Conservation (phyloP, 1,140 invertebrate species). For the Lineus longissimus region DNA sequence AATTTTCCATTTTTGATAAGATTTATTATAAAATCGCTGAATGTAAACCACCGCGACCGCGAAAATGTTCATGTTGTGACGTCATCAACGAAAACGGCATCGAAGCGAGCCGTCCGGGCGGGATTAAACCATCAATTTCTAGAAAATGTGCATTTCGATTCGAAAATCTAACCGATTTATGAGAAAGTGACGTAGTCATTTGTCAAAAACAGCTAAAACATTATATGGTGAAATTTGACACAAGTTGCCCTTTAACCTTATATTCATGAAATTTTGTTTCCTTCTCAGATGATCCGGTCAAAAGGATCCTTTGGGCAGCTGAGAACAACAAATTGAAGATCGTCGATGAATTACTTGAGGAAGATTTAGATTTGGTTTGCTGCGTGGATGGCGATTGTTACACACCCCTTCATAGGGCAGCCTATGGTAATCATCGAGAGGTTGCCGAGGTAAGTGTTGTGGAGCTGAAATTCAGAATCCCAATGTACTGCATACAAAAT, state of each 20-base stretch:
- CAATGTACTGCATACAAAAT: neutral
- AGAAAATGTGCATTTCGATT: too few relatives aligned
- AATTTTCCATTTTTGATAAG: too few relatives aligned
- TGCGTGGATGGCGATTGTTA: constrained; percentile 82
- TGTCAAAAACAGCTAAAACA: too few relatives aligned
- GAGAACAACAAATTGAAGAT: constrained; percentile 72
- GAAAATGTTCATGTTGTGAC: constrained; percentile 1
- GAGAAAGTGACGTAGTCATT: too few relatives aligned
- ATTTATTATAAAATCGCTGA: too few relatives aligned
- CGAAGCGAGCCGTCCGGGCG: too few relatives aligned
- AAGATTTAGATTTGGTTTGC: constrained; percentile 64
- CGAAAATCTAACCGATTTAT: too few relatives aligned
- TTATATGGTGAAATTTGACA: too few relatives aligned
- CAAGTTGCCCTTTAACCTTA: neutral
- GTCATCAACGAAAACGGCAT: too few relatives aligned
- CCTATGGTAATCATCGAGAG: constrained; percentile 79
- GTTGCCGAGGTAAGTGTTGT: constrained; percentile 63
- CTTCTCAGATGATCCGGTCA: constrained; percentile 36
- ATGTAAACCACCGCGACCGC: too few relatives aligned
- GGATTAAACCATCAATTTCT: too few relatives aligned
- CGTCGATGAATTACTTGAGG: constrained; percentile 62
- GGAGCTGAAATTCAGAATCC: neutral
- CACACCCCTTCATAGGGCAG: constrained; percentile 85
- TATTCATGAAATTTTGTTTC: neutral
- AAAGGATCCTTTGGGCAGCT: constrained; percentile 70